Evolutionary conservation across 1,140 invertebrate genomes (phyloP), one percentile per base, ranked within the genome.

Genomic region (Chymomyza costata): DNA sequence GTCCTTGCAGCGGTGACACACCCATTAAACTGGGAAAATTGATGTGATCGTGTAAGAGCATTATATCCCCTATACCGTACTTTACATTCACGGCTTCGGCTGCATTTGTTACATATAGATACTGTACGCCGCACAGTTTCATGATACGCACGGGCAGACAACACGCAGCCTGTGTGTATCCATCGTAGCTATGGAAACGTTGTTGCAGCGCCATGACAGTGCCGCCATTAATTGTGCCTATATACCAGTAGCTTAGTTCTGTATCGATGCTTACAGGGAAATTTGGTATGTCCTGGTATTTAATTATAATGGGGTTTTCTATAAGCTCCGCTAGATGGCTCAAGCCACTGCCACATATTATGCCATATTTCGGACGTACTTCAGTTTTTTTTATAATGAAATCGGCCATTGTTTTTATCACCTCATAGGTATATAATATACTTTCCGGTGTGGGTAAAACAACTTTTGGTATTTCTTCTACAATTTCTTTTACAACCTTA

Each of bases 31-130:
- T 71, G 41, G 16, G 93, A 93, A 98, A 88, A 83, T 97, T 97
- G 44, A 99, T 92, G 83, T 99, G 97, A 87, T 99, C 97, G 76
- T 94, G 95, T 31, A 99, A 91, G 10, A 99, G 88, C 95, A 99
- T 96, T 8, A 99, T 91, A 85, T 99, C 97, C 3, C 97, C 97
- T 13, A 95, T 91, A 65, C 92, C 92, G 85, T 91, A 98, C 1
- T 87, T 87, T 0, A 90, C 87, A 86, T 97, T 97, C 2, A 99
- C 86, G 25, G 94, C 95, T 10, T 96, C 96, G 1, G 96, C 95
- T 0, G 96, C 96, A 84, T 98, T 98, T 1, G 96, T 97, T 1
- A 94, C 91, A 46, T 99, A 92, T 37, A 99, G 74, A 47, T 93
- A 91, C 39, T 92, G 90, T 0, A 97, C 91, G 0, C 97, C 97